A percentile compares a stretch with the other conserved stretches of the same genome.
These are phyloP conservation scores for Octomys mimax DNA, from an alignment of 2,797 vertebrate species.

Conservation along the genomic window DNA sequence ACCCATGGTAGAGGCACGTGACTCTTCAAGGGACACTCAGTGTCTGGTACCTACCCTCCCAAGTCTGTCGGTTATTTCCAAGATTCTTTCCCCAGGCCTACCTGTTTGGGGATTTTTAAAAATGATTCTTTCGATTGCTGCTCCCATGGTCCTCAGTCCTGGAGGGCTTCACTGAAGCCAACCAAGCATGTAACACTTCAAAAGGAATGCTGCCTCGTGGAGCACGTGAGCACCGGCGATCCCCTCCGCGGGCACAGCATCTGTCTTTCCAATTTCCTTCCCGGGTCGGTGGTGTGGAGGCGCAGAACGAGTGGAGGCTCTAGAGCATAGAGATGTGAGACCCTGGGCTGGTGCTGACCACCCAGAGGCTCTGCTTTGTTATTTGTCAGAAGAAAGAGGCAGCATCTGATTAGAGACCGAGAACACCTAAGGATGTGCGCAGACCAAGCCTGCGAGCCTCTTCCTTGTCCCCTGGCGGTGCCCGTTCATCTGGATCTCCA, in stretches of 20 bases:
- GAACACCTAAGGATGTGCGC: neutral
- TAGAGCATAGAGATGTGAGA: neutral
- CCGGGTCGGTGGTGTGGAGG: neutral
- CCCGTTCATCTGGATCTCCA: neutral
- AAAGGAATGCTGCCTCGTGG: constrained; percentile 45
- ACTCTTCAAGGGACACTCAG: neutral
- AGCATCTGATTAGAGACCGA: neutral
- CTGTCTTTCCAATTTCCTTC: constrained; percentile 35
- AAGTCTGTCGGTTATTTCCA: neutral
- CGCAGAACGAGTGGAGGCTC: constrained; percentile 21
- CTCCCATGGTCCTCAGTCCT: constrained; percentile 45
- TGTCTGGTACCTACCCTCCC: neutral
- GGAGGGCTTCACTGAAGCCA: constrained; percentile 68
- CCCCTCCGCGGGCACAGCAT: constrained; percentile 60
- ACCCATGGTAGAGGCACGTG: too few species aligned
- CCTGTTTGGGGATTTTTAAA: constrained; percentile 26
- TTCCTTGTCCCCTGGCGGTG: neutral
- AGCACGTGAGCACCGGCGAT: constrained; percentile 38
- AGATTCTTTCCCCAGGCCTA: neutral
- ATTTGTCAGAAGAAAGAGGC: neutral
- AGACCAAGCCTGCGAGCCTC: neutral
- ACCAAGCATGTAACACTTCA: constrained; percentile 61
- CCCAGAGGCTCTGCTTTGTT: neutral
- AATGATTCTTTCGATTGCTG: constrained; percentile 62
- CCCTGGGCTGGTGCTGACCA: neutral